These are phyloP conservation scores for Brachionus rubens DNA, from an alignment of 1,140 invertebrate species.

Conservation along the genomic window DNA sequence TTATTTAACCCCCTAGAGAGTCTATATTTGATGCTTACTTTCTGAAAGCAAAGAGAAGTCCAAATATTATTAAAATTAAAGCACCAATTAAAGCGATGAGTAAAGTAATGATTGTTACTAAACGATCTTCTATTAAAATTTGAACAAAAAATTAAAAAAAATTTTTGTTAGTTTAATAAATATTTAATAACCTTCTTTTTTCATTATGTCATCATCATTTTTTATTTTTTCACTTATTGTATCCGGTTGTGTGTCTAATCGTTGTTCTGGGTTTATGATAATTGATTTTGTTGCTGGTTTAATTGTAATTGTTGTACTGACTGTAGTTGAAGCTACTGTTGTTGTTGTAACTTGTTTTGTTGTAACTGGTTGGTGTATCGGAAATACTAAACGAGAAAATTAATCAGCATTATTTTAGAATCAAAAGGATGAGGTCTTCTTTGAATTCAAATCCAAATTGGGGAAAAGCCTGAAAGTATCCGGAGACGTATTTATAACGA, in stretches of 20 bases:
- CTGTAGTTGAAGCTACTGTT: not conserved
- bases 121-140: not conserved
- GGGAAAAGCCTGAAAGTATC: no score
- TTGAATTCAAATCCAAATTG: no score
- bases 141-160: not conserved
- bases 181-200: slow-evolving; percentile 11
- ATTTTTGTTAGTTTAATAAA: not conserved
- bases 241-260: not conserved
- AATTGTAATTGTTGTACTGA: not conserved
- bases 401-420: not conserved
- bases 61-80: slow-evolving; percentile 3
- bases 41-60: slow-evolving; percentile 7
- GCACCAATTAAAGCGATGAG: slow-evolving; percentile 5
- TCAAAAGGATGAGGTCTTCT: no score
- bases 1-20: no score
- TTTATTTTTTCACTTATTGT: slow-evolving; percentile 13
- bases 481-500: no score
- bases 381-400: not conserved
- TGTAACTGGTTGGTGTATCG: not conserved
- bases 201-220: not conserved
- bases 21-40: not conserved
- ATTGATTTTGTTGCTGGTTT: not conserved
- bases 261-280: not conserved
- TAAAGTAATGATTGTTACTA: slow-evolving; percentile 7
- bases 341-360: not conserved